Evolutionary conservation across 1,140 invertebrate species (phyloP), one percentile per base, ranked within the genome.

Genomic region (Drosophila nannoptera): DNA sequence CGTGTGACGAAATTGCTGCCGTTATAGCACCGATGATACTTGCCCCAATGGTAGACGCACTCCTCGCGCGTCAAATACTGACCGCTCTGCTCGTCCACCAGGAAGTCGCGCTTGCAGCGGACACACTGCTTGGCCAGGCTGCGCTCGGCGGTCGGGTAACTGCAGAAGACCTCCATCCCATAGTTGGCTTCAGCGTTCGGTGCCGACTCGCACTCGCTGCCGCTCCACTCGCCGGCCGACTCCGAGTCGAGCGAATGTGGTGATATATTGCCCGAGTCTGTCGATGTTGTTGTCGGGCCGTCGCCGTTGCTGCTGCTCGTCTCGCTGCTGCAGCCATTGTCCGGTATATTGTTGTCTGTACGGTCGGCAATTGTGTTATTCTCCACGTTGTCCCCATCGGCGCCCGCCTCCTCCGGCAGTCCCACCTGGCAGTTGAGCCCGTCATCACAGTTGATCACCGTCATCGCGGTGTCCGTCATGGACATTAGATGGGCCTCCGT

Each of bases 21-120:
- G 32, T 81, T 73, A 36, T 58, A 69, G 60, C 89, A 81, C 77
- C 88, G 78, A 43, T 77, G 35, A 22, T 93, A 77, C 67, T 94
- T 94, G 4, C 95, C 96, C 92, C 94, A 96, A 82, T 98, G 97
- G 87, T 96, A 95, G 0, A 91, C 59, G 90, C 97, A 98, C 16
- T 92, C 89, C 50, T 96, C 94, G 32, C 92, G 87, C 0, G 91
- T 91, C 4, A 94, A 72, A 82, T 95, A 96, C 69, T 94, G 92
- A 12, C 94, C 93, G 16, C 90, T 90, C 4, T 55, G 58, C 31
- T 92, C 91, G 12, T 91, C 90, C 22, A 96, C 91, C 65, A 92
- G 91, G 87, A 96, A 97, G 31, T 90, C 90, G 69, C 92, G 92
- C 32, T 91, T 91, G 90, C 96, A 97, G 33, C 96, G 92, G 7